Conservation (phyloP, 2,797 vertebrate species). For the Anabacerthia variegaticeps region DNA sequence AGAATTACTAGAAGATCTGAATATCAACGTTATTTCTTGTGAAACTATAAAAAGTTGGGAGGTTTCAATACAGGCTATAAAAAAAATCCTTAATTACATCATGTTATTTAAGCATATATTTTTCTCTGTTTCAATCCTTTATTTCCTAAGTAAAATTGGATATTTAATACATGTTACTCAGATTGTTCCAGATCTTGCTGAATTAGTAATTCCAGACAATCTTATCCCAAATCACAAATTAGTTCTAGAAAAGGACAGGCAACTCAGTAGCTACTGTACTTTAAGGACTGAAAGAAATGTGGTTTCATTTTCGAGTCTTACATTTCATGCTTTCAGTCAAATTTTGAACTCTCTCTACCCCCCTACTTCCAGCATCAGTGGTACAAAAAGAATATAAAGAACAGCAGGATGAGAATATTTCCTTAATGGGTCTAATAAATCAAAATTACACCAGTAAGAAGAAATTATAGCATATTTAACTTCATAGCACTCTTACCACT, state of each 20-base stretch:
- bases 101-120: neutral
- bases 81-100: neutral
- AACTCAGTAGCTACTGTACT: neutral
- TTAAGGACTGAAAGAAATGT: constrained; percentile 18
- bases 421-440: constrained; percentile 69
- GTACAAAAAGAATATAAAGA: constrained; percentile 34
- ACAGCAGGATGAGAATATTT: constrained; percentile 38
- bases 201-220: constrained; percentile 6
- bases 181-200: neutral
- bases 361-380: neutral
- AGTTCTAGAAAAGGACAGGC: neutral
- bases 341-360: neutral
- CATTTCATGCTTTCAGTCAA: constrained; percentile 48
- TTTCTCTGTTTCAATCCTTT: neutral
- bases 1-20: neutral
- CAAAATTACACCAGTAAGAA: constrained; percentile 64
- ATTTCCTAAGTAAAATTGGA: neutral
- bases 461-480: constrained; percentile 67
- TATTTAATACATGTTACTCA: neutral
- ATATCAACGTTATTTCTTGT: neutral
- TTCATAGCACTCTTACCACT: constrained; percentile 27
- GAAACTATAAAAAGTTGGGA: neutral
- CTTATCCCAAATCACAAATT: neutral
- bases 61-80: neutral
- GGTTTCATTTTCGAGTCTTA: neutral